These are phyloP conservation scores for Accipiter cooperii DNA, from an alignment of 2,113 vertebrate species.

Conservation along the genomic window DNA sequence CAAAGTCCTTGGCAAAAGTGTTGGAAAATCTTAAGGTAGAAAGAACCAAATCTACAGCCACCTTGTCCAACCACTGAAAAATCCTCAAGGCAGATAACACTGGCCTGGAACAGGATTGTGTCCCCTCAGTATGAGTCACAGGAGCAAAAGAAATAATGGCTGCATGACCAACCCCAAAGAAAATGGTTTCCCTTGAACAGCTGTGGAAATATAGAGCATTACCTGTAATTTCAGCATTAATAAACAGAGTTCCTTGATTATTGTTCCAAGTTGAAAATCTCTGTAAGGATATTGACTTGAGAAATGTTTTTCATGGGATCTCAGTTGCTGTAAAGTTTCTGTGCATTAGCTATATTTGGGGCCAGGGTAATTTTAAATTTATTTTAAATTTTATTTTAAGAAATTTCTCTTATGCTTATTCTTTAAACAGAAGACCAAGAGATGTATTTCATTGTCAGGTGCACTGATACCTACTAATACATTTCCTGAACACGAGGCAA, in stretches of 20 bases:
- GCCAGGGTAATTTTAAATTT: background rate
- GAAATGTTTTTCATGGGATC: background rate
- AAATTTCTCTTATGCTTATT: background rate
- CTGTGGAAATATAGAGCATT: background rate
- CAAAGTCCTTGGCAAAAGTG: background rate
- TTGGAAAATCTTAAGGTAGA: background rate
- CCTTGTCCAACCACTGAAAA: background rate
- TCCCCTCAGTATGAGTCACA: background rate
- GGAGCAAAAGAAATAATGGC: background rate
- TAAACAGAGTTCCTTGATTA: background rate
- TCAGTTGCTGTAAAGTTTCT: background rate
- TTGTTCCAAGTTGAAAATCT: background rate
- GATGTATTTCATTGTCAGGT: background rate
- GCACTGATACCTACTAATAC: no score
- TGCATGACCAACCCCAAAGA: background rate
- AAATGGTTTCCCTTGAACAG: background rate
- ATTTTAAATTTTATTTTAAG: background rate
- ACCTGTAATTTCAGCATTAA: background rate
- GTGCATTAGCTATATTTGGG: background rate
- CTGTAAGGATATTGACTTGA: background rate
- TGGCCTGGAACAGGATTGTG: accelerated
- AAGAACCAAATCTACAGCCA: background rate
- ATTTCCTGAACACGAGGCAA: background rate
- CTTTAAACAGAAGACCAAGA: background rate
- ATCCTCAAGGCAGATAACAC: background rate